A percentile compares a stretch with the other conserved stretches of the same genome.
These are phyloP conservation scores for Dromaius novaehollandiae DNA, from an alignment of 2,113 vertebrate genomes.

Conservation along the genomic window DNA sequence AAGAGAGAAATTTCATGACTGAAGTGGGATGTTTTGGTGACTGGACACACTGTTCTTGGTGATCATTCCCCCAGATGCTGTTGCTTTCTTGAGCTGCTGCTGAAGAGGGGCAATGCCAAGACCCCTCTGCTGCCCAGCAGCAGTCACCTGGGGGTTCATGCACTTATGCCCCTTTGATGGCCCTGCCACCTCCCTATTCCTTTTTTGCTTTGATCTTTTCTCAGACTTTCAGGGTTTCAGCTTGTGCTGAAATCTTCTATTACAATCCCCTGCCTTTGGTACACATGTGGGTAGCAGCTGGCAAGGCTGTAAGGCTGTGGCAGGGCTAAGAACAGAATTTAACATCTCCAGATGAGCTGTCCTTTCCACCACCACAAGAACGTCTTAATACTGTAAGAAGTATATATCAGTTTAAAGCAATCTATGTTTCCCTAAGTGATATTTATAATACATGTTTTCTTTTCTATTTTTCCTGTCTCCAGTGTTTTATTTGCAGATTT, in stretches of 20 bases:
- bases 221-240: rapidly evolving
- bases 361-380: neutral
- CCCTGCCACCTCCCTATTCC: rapidly evolving
- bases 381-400: neutral
- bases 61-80: rapidly evolving
- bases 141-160: neutral
- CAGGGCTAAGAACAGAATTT: neutral
- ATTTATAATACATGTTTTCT: neutral
- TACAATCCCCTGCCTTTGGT: rapidly evolving
- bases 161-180: neutral
- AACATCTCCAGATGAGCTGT: neutral
- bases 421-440: neutral
- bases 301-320: neutral
- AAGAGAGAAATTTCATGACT: neutral
- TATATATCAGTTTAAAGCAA: neutral
- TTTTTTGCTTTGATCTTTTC: neutral
- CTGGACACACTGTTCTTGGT: neutral
- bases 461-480: neutral
- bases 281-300: rapidly evolving
- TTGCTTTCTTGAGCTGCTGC: neutral
- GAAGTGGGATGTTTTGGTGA: neutral
- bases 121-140: neutral
- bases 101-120: rapidly evolving
- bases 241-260: neutral
- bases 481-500: neutral